phyloP scores from a whole-genome alignment of 1,140 invertebrate genomes.

The Lepidostoma basale region DNA sequence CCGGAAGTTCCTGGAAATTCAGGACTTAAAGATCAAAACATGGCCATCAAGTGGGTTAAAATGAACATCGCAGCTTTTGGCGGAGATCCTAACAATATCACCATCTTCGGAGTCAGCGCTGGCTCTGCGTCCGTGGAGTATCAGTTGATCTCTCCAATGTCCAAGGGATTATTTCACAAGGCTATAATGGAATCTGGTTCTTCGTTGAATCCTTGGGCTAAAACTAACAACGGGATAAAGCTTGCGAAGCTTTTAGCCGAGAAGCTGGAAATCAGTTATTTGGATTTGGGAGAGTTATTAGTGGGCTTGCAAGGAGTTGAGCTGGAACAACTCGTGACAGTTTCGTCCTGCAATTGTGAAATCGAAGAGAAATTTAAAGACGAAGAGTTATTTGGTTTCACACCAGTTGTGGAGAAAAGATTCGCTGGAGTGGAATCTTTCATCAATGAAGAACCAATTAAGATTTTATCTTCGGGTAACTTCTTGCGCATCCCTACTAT shows the following conservation, averaged over 20 bases:
- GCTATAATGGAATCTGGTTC: constrained; percentile 41
- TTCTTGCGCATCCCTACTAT: constrained; percentile 54
- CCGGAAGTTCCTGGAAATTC: constrained; percentile 48
- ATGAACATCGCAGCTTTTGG: constrained; percentile 56
- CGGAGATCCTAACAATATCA: constrained; percentile 55
- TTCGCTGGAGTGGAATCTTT: constrained; percentile 54
- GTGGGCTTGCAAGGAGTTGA: constrained; percentile 49
- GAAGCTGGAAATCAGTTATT: neutral
- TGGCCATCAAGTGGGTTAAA: constrained; percentile 60
- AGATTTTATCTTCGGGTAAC: constrained; percentile 49
- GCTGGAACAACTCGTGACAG: constrained; percentile 49
- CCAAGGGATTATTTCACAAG: constrained; percentile 33
- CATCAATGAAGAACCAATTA: constrained; percentile 50
- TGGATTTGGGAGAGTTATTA: constrained; percentile 48
- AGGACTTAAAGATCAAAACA: constrained; percentile 44
- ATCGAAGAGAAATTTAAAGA: constrained; percentile 45
- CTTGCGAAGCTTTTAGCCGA: neutral
- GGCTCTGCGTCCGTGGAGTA: constrained; percentile 37
- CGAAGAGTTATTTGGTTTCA: constrained; percentile 54
- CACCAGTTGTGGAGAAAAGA: constrained; percentile 52
- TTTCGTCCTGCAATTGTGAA: constrained; percentile 46
- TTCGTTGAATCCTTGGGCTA: too few relatives aligned
- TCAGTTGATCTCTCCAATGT: constrained; percentile 37
- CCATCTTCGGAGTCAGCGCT: constrained; percentile 51
- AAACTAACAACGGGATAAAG: too few relatives aligned